phyloP scores from a whole-genome alignment of 2,113 vertebrate species.

The Aythya baeri region DNA sequence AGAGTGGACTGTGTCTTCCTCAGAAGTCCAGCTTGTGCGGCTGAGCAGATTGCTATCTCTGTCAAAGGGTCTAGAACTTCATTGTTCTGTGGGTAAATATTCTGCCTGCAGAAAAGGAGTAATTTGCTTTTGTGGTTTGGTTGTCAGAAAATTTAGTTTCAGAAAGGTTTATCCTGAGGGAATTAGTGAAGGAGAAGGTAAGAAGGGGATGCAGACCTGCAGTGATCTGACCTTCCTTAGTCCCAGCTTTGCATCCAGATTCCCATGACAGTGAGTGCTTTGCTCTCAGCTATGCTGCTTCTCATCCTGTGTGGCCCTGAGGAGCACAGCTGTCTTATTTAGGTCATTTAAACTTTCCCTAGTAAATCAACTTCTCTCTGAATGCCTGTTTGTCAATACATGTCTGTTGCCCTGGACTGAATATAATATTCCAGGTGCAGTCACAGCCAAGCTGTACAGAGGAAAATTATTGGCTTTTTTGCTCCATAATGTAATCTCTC shows the following conservation, averaged over 20 bases:
- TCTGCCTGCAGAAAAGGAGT: neutral
- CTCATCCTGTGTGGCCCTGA: neutral
- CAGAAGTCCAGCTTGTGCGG: fast-evolving
- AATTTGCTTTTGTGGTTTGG: neutral
- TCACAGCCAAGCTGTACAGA: neutral
- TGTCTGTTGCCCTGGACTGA: neutral
- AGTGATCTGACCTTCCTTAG: neutral
- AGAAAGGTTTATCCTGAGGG: neutral
- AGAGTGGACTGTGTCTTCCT: neutral
- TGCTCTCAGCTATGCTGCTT: neutral
- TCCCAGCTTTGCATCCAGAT: neutral
- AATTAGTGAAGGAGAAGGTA: neutral
- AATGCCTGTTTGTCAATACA: neutral
- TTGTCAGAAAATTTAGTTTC: neutral
- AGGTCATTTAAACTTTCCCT: conserved; percentile 13
- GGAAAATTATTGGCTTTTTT: neutral
- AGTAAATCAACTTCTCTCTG: neutral
- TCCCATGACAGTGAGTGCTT: fast-evolving
- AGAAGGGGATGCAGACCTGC: neutral
- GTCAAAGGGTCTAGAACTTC: neutral
- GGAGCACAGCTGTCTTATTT: neutral
- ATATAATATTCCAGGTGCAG: conserved; percentile 28
- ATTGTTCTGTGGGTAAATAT: neutral
- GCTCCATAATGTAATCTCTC: neutral
- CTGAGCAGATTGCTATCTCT: neutral